Percentiles rank a stretch among this genome's conserved stretches.
These are phyloP conservation scores for Vespertilio murinus DNA, from an alignment of 2,797 vertebrate species.

Conservation along the genomic window DNA sequence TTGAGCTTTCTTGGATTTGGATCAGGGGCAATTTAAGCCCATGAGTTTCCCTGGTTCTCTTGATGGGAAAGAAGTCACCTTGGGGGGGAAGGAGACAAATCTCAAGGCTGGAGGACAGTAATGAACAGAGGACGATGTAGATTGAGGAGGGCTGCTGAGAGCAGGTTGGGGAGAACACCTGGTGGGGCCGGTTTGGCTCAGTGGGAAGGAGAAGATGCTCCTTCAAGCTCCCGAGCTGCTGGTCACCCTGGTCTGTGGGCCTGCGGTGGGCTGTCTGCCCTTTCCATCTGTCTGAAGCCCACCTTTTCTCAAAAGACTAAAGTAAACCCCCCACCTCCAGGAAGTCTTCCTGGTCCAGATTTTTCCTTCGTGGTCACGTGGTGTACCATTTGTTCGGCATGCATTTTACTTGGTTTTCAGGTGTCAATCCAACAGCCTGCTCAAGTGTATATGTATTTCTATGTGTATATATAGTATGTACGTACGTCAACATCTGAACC, in stretches of 20 bases:
- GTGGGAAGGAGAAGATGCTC: accelerated
- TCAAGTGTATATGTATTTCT: neutral
- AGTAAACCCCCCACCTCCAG: neutral
- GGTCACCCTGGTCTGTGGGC: neutral
- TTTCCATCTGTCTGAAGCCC: neutral
- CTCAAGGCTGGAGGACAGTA: neutral
- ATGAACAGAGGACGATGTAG: neutral
- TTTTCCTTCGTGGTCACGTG: neutral
- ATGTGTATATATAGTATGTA: neutral
- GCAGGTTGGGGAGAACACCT: accelerated
- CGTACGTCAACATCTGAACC: neutral
- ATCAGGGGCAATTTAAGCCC: neutral
- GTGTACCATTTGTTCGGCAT: neutral
- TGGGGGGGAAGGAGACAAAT: neutral
- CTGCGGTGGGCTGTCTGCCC: neutral
- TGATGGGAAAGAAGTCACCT: neutral
- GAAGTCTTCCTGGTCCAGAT: neutral
- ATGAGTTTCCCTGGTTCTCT: neutral
- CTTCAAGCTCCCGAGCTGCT: neutral
- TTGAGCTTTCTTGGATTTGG: neutral
- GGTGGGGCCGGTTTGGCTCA: too few species aligned
- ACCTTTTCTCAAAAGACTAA: neutral
- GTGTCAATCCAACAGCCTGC: neutral
- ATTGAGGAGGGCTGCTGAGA: neutral
- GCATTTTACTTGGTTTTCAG: neutral